These are phyloP conservation scores for Lagorchestes hirsutus DNA, from an alignment of 2,797 vertebrate genomes.

Conservation along the genomic window DNA sequence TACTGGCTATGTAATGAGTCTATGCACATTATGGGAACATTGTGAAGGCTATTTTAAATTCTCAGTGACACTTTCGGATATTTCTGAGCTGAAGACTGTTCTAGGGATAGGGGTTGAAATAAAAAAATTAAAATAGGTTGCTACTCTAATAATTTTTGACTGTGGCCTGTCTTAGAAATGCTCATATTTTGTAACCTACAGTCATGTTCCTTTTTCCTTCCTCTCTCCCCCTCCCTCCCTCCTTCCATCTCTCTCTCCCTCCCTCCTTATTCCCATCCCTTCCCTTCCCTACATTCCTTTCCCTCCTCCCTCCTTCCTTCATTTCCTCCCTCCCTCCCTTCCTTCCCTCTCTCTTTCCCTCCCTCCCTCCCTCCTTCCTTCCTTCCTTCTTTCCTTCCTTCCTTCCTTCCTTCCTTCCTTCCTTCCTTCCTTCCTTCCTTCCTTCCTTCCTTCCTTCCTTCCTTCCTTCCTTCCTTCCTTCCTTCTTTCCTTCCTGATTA, in stretches of 20 bases:
- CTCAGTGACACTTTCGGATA: background rate
- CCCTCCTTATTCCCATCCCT: rapidly evolving
- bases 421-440: no score
- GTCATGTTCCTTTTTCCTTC: background rate
- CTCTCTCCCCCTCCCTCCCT: background rate
- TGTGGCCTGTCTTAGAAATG: background rate
- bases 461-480: background rate
- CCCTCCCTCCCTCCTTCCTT: rapidly evolving
- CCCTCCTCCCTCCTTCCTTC: no score
- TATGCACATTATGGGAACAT: background rate
- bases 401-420: no score
- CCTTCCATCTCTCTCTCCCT: rapidly evolving
- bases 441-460: no score
- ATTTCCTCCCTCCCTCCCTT: rapidly evolving
- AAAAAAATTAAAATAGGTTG: background rate
- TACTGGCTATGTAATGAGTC: background rate
- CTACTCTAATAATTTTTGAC: background rate
- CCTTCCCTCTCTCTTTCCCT: no score
- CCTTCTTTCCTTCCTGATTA: background rate
- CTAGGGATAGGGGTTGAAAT: background rate
- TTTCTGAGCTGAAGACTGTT: background rate
- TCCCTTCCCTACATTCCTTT: no score
- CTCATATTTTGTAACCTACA: background rate
- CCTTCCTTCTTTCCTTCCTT: no score
- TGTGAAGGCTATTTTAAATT: background rate